Evolutionary conservation across 2,888 invertebrate genomes (phyloP).

Genomic region (Athetis lepigone): DNA sequence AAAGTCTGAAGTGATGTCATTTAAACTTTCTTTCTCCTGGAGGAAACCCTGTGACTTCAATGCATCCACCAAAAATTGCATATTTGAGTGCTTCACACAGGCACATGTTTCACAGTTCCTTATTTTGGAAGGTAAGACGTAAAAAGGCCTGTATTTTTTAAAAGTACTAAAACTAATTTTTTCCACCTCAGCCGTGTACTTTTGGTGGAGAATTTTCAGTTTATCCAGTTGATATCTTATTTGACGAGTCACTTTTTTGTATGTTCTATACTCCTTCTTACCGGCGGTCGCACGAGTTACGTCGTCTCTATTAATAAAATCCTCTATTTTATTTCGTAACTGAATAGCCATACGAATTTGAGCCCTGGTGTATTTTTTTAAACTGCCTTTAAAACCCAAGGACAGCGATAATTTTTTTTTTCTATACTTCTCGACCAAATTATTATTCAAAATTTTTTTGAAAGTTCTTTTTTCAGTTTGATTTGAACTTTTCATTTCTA

Average conservation of each 20-base stretch:
- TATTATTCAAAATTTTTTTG: conserved; percentile 28
- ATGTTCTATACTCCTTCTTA: conserved; percentile 46
- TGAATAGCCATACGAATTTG: background rate
- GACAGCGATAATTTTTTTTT: conserved; percentile 17
- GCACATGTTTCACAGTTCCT: no score
- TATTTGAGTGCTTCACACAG: no score
- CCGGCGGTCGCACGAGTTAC: conserved; percentile 47
- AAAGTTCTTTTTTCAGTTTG: conserved; percentile 11
- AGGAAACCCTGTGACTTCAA: background rate
- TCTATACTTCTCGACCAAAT: conserved; percentile 28
- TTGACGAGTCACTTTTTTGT: conserved; percentile 33
- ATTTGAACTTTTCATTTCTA: conserved; percentile 14
- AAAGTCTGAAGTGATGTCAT: conserved; percentile 3
- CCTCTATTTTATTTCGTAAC: conserved; percentile 30
- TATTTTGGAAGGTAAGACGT: no score
- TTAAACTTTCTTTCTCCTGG: conserved; percentile 1
- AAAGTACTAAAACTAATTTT: no score
- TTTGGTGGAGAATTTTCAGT: conserved; percentile 30
- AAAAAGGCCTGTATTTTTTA: no score
- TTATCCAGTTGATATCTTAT: conserved; percentile 24
- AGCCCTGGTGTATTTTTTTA: conserved; percentile 16
- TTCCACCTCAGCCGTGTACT: conserved; percentile 18
- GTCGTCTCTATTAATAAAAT: conserved; percentile 45
- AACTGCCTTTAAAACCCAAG: conserved; percentile 23
- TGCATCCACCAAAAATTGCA: no score